phyloP scores from a whole-genome alignment of 2,113 vertebrate genomes.

The Aptenodytes forsteri region DNA sequence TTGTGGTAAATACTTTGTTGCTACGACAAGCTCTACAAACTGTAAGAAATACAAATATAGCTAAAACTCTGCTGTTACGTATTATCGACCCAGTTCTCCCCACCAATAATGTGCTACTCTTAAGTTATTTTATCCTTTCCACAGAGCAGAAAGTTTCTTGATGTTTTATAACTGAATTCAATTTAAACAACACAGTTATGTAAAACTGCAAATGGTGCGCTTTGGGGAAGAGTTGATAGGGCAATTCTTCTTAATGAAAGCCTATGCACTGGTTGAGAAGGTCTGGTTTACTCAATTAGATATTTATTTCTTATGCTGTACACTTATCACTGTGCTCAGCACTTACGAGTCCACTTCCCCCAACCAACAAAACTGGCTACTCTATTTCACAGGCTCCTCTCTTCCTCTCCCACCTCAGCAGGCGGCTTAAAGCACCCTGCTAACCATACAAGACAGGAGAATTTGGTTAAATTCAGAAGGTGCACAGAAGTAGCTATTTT shows the following conservation, averaged over 20 bases:
- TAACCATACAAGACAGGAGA: neutral
- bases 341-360: neutral
- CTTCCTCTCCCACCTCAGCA: neutral
- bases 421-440: neutral
- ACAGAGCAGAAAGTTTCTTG: neutral
- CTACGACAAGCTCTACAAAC: neutral
- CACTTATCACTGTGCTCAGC: accelerated
- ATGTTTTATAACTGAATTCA: neutral
- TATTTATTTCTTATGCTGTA: neutral
- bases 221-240: neutral
- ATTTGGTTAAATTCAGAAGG: neutral
- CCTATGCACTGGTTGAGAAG: neutral
- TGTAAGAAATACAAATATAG: neutral
- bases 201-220: neutral
- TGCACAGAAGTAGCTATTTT: neutral
- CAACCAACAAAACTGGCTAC: neutral
- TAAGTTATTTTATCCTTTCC: neutral
- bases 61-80: neutral
- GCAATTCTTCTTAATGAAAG: neutral
- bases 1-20: neutral
- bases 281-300: neutral
- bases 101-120: accelerated
- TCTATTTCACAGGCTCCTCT: neutral
- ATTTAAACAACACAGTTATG: neutral
- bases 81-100: neutral